Evolutionary conservation across 2,113 vertebrate species (phyloP).

Genomic region (Channa argus): DNA sequence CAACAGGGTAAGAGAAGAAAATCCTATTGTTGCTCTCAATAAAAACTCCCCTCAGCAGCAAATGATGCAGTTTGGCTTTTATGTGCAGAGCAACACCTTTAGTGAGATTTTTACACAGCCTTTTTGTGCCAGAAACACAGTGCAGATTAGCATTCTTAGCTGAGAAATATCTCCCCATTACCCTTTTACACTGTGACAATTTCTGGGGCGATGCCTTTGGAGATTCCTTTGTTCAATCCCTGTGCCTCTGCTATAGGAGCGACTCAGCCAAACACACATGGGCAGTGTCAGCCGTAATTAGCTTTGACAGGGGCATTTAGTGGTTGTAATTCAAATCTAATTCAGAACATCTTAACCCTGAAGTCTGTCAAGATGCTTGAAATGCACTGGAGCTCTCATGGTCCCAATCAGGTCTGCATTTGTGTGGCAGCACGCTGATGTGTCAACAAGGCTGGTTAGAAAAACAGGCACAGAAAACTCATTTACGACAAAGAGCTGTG

Average conservation of each 20-base stretch:
- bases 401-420: slow-evolving; percentile 88
- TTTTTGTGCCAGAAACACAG: slow-evolving; percentile 81
- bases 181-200: slow-evolving; percentile 89
- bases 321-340: slow-evolving; percentile 99
- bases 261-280: slow-evolving; percentile 89
- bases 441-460: slow-evolving; percentile 92
- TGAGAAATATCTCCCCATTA: slow-evolving; percentile 75
- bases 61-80: slow-evolving; percentile 39
- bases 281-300: slow-evolving; percentile 96
- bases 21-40: background rate
- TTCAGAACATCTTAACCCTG: slow-evolving; percentile 99
- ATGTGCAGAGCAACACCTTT: slow-evolving; percentile 41
- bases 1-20: background rate
- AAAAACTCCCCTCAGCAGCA: background rate
- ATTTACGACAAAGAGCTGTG: slow-evolving; percentile 84
- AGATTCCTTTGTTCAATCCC: slow-evolving; percentile 95
- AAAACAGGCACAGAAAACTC: slow-evolving; percentile 88
- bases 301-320: slow-evolving; percentile 99
- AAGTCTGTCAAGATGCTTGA: slow-evolving; percentile 96
- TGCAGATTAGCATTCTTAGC: slow-evolving; percentile 76
- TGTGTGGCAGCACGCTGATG: slow-evolving; percentile 93
- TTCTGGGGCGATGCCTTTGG: slow-evolving; percentile 88
- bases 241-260: slow-evolving; percentile 86
- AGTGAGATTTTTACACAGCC: slow-evolving; percentile 78
- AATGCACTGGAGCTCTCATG: slow-evolving; percentile 89